These are phyloP conservation scores for Stegodyphus dumicola DNA, from an alignment of 1,140 invertebrate species.

Conservation along the genomic window DNA sequence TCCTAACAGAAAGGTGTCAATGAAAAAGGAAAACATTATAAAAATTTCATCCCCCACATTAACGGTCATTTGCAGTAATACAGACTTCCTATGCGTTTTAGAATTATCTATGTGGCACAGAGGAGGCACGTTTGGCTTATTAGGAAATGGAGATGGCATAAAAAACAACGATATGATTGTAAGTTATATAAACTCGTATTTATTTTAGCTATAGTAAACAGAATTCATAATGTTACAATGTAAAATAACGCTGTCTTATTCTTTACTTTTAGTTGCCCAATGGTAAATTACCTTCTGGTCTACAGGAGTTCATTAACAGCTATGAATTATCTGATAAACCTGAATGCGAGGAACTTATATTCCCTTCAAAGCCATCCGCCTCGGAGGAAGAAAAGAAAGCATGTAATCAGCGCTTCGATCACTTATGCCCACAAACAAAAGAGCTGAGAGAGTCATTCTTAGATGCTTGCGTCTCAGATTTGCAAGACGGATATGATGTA, in stretches of 20 bases:
- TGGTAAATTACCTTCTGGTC: background rate
- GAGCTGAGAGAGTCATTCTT: background rate
- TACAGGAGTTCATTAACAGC: constrained; percentile 20
- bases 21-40: background rate
- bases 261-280: constrained; percentile 19
- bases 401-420: background rate
- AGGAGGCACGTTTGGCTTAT: constrained; percentile 44
- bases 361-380: background rate
- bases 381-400: background rate
- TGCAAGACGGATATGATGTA: background rate
- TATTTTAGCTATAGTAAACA: too few relatives aligned
- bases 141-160: constrained; percentile 45
- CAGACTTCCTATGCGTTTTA: constrained; percentile 36
- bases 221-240: too few relatives aligned
- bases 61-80: constrained; percentile 3
- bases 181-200: too few relatives aligned
- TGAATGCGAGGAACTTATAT: constrained; percentile 4
- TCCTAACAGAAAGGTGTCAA: constrained; percentile 22
- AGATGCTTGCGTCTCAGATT: constrained; percentile 6
- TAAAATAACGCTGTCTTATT: background rate
- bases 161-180: too few relatives aligned
- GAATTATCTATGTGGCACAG: constrained; percentile 14
- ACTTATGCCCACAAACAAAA: background rate
- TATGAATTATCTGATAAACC: constrained; percentile 41
- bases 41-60: constrained; percentile 38